Percentiles rank a stretch among this genome's conserved stretches.
These are phyloP conservation scores for Leptopilina boulardi DNA, from an alignment of 1,140 invertebrate genomes.

Conservation along the genomic window DNA sequence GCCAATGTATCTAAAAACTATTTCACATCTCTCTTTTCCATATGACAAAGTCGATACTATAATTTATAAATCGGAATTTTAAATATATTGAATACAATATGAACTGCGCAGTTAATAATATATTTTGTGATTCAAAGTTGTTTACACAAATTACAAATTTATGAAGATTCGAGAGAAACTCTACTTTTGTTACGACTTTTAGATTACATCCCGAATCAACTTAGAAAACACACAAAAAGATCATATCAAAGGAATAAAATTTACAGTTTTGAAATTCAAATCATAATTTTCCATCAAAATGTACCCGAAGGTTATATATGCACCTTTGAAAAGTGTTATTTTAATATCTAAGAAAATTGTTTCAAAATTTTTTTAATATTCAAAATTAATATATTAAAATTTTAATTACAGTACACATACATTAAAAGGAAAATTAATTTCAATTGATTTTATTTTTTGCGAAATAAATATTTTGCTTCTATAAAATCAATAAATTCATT, in stretches of 20 bases:
- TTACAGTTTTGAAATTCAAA: slow-evolving; percentile 38
- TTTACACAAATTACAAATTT: slow-evolving; percentile 20
- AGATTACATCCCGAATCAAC: not conserved
- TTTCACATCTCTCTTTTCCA: not conserved
- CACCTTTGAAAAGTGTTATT: not conserved
- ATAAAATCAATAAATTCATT: not conserved
- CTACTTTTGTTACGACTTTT: slow-evolving; percentile 14
- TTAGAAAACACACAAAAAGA: slow-evolving; percentile 11
- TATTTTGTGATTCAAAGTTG: slow-evolving; percentile 5
- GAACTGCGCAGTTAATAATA: not conserved
- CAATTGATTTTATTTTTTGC: no score
- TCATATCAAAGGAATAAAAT: slow-evolving; percentile 39
- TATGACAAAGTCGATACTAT: not conserved
- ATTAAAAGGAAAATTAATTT: no score
- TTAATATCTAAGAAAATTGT: no score
- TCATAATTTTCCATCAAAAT: slow-evolving; percentile 28
- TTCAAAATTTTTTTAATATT: no score
- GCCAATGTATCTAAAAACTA: no score
- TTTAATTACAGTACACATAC: no score
- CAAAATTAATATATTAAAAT: no score
- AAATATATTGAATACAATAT: not conserved
- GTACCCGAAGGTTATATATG: not conserved
- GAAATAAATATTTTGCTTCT: no score
- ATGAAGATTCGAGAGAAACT: slow-evolving; percentile 6
- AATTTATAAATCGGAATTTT: not conserved